phyloP scores from a whole-genome alignment of 2,888 invertebrate genomes.

The Rhyacophila evoluta region DNA sequence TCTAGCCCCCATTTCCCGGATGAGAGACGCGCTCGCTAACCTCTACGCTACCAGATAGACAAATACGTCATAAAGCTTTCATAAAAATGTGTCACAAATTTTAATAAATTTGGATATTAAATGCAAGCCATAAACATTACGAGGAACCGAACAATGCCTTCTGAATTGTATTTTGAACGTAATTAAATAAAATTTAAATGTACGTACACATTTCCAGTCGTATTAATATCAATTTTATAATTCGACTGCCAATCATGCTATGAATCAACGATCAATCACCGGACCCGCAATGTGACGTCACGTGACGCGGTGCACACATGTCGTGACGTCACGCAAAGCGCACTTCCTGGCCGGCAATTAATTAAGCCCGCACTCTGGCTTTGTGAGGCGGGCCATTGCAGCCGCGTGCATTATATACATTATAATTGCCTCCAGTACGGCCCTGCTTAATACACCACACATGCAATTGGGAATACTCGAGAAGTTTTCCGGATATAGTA shows the following conservation, averaged over 20 bases:
- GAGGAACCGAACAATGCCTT: too few species aligned
- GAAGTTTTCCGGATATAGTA: neutral
- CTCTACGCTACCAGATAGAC: too few species aligned
- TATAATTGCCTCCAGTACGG: neutral
- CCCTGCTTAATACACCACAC: neutral
- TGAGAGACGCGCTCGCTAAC: too few species aligned
- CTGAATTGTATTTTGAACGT: too few species aligned
- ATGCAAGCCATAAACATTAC: too few species aligned
- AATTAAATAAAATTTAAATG: too few species aligned
- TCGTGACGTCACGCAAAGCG: neutral
- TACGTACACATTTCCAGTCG: too few species aligned
- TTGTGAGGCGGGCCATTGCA: neutral
- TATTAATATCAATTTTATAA: too few species aligned
- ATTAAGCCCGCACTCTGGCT: neutral
- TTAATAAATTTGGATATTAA: too few species aligned
- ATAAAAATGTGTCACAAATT: too few species aligned
- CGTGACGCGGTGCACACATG: neutral
- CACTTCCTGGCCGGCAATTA: neutral
- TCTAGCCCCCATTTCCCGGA: too few species aligned
- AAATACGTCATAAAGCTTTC: too few species aligned
- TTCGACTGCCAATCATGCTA: neutral
- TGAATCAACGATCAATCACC: neutral
- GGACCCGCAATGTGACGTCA: neutral
- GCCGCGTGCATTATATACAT: neutral
- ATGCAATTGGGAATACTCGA: neutral